A percentile compares a stretch with the other conserved stretches of the same genome.
Evolutionary conservation across 2,797 vertebrate species (phyloP).

Genomic region (Synaphobranchus kaupii): DNA sequence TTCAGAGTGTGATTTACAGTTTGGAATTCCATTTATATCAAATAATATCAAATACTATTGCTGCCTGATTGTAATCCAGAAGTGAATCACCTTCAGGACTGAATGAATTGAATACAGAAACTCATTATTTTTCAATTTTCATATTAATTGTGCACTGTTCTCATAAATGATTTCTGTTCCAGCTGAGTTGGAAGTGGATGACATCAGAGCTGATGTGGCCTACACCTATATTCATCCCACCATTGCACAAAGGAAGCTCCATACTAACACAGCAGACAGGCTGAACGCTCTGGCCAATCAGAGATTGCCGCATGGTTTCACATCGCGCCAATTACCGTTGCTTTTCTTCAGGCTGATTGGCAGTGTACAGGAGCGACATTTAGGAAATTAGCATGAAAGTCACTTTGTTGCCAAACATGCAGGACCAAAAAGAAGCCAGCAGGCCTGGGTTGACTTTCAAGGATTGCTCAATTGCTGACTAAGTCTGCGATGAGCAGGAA

Average conservation of each 20-base stretch:
- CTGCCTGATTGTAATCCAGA: background rate
- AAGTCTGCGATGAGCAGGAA: background rate
- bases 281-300: background rate
- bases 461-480: background rate
- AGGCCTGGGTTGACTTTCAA: conserved; percentile 22
- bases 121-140: background rate
- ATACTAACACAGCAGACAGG: background rate
- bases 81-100: background rate
- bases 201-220: background rate
- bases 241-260: background rate
- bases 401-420: background rate
- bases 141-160: background rate
- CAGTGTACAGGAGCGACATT: background rate
- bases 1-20: background rate
- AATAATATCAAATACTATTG: background rate
- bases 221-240: background rate
- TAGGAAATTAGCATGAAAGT: background rate
- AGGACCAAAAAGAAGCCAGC: conserved; percentile 59
- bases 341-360: background rate
- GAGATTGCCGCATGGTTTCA: background rate
- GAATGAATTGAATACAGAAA: background rate
- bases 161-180: background rate
- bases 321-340: background rate
- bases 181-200: background rate
- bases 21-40: background rate